Percentiles rank a stretch among this genome's conserved stretches.
phyloP scores from a whole-genome alignment of 2,797 vertebrate species.

The Natrix natrix region DNA sequence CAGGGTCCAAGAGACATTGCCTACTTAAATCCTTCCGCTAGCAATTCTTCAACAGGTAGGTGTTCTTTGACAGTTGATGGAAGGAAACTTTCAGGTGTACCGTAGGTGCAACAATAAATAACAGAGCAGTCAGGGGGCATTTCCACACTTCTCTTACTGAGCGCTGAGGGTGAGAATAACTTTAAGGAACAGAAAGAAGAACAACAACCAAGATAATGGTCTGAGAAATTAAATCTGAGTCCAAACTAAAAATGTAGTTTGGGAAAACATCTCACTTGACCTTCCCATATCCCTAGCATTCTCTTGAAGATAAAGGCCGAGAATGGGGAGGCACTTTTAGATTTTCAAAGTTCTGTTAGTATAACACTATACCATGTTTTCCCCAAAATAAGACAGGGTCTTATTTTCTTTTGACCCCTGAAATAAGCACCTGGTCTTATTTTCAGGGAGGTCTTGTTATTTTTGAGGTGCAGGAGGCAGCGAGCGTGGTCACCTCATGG shows the following conservation, averaged over 20 bases:
- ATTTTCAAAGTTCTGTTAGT: background rate
- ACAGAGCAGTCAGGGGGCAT: background rate
- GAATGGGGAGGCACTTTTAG: background rate
- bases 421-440: no score
- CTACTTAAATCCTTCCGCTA: background rate
- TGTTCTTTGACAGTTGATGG: background rate
- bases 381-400: no score
- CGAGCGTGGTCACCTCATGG: no score
- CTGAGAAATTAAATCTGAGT: background rate
- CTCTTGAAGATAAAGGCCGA: background rate
- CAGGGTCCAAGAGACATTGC: background rate
- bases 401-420: no score
- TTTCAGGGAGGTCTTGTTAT: no score
- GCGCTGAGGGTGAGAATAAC: background rate
- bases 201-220: background rate
- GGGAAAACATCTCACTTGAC: background rate
- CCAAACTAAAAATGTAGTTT: background rate
- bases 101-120: background rate
- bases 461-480: no score
- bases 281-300: background rate
- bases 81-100: background rate
- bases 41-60: background rate
- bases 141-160: background rate
- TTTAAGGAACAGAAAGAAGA: background rate
- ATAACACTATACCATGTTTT: no score